Evolutionary conservation across 2,797 vertebrate genomes (phyloP).

Genomic region (Myotis daubentonii): DNA sequence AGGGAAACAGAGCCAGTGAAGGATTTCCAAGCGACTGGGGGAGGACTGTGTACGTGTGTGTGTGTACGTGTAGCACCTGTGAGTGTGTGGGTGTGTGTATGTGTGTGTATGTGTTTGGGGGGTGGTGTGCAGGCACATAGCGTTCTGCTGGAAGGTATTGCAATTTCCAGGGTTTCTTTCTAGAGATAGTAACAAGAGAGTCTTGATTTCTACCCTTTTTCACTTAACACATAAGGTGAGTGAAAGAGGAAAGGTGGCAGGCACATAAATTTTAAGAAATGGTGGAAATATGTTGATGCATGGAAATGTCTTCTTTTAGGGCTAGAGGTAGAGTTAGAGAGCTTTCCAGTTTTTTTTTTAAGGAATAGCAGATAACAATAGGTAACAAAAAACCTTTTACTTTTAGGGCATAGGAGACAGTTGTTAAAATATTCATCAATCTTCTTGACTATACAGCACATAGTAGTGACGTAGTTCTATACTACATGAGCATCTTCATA

Average conservation of each 20-base stretch:
- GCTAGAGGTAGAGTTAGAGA: background rate
- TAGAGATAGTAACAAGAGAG: background rate
- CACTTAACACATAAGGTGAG: background rate
- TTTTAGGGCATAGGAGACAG: background rate
- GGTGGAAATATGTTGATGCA: background rate
- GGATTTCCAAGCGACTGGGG: background rate
- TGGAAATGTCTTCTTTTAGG: background rate
- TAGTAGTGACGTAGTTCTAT: background rate
- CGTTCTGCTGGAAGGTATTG: background rate
- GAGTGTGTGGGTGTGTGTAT: background rate
- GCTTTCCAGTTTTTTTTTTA: background rate
- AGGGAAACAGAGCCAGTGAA: background rate
- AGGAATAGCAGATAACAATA: background rate
- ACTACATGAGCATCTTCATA: background rate
- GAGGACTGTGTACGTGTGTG: background rate
- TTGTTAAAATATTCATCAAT: background rate
- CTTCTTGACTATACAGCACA: background rate
- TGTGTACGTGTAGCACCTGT: accelerated
- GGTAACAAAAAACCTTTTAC: background rate
- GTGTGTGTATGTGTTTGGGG: background rate
- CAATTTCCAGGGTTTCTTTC: background rate
- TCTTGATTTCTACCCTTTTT: background rate
- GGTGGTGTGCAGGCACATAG: accelerated
- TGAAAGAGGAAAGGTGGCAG: background rate
- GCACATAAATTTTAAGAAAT: background rate